Evolutionary conservation across 2,797 vertebrate species (phyloP).

Genomic region (Enteromius fasciolatus): DNA sequence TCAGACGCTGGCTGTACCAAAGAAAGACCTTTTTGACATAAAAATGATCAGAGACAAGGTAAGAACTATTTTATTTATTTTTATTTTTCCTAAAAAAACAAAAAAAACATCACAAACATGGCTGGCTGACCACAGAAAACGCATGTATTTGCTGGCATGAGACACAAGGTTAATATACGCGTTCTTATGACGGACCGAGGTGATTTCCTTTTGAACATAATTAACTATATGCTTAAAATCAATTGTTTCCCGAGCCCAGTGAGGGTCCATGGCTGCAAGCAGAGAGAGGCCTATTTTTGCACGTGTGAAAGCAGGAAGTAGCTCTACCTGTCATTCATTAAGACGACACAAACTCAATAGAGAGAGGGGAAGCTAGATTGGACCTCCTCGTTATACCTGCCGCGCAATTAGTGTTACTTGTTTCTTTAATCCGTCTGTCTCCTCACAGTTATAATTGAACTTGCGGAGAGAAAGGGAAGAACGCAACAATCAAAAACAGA

Average conservation of each 20-base stretch:
- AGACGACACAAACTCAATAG: conserved; percentile 83
- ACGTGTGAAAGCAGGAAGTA: conserved; percentile 85
- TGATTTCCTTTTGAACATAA: conserved; percentile 79
- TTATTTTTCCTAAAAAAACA: too few species aligned
- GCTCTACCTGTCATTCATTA: conserved; percentile 87
- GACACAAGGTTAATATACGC: conserved; percentile 56
- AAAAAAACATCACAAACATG: background rate
- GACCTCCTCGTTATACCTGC: conserved; percentile 86
- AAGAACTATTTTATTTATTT: conserved; percentile 38
- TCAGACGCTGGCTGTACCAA: conserved; percentile 24
- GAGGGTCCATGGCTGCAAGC: conserved; percentile 80
- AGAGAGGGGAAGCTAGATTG: conserved; percentile 79
- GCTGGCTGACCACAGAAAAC: background rate
- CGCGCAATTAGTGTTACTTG: conserved; percentile 84
- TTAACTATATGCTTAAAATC: conserved; percentile 85
- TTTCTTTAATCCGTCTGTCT: conserved; percentile 76
- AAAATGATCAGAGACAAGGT: conserved; percentile 42
- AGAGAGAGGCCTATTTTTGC: conserved; percentile 81
- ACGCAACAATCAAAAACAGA: conserved; percentile 45
- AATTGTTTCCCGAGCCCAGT: conserved; percentile 84
- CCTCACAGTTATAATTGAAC: conserved; percentile 76
- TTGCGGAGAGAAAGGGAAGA: conserved; percentile 62
- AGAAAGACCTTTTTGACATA: conserved; percentile 8
- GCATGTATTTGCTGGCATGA: background rate
- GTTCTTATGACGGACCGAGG: conserved; percentile 46